Percentiles rank a stretch among this genome's conserved stretches.
phyloP scores from a whole-genome alignment of 1,140 invertebrate genomes.

The Conus betulinus region DNA sequence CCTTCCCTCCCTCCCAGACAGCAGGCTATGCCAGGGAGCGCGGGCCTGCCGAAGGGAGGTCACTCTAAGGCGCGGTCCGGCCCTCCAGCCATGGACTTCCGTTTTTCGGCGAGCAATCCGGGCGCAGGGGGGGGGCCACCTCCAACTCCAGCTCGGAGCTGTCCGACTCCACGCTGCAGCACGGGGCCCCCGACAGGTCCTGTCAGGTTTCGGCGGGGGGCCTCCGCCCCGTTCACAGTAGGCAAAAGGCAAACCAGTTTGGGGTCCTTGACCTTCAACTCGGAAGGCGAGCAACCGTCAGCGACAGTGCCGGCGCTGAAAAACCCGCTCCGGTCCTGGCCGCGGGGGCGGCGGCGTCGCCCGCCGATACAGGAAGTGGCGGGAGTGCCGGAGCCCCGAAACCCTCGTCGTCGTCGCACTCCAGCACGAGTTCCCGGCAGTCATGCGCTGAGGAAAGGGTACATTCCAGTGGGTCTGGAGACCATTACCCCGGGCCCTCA shows the following conservation, averaged over 20 bases:
- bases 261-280: neutral
- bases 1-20: neutral
- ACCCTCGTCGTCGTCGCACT: neutral
- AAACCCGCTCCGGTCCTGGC: neutral
- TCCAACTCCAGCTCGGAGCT: neutral
- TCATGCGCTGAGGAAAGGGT: neutral
- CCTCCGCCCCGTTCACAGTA: neutral
- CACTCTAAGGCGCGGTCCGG: neutral
- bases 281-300: neutral
- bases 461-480: neutral
- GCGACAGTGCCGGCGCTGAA: neutral
- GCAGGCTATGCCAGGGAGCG: neutral
- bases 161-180: neutral
- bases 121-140: neutral
- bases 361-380: too few species aligned
- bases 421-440: neutral
- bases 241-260: neutral
- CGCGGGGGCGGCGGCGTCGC: neutral
- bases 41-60: neutral
- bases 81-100: neutral
- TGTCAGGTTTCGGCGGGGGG: neutral
- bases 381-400: neutral
- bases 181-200: neutral
- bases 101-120: neutral
- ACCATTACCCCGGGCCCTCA: neutral